phyloP scores from a whole-genome alignment of 1,140 invertebrate genomes.

The Microvelia longipes region DNA sequence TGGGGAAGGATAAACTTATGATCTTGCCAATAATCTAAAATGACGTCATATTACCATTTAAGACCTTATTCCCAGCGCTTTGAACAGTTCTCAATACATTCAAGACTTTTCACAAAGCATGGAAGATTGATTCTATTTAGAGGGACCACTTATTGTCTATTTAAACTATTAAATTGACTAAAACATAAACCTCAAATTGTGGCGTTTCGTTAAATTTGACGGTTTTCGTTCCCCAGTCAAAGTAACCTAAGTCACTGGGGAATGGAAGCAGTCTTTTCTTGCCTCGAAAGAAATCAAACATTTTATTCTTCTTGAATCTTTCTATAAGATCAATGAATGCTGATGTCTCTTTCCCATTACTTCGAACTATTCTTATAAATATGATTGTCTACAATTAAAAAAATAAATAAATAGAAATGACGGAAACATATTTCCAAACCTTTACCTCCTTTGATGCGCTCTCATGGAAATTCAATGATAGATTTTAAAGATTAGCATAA shows the following conservation, averaged over 20 bases:
- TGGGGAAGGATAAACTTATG: too few species aligned
- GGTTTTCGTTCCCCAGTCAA: constrained; percentile 50
- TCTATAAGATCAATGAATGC: constrained; percentile 62
- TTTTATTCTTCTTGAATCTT: constrained; percentile 51
- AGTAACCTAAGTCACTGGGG: constrained; percentile 52
- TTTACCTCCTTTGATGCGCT: background rate
- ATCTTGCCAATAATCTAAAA: too few species aligned
- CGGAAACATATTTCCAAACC: background rate
- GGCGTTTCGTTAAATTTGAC: constrained; percentile 44
- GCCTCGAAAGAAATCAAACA: constrained; percentile 49
- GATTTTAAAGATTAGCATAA: background rate
- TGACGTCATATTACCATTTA: too few species aligned
- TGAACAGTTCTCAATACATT: too few species aligned
- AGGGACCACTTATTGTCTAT: too few species aligned
- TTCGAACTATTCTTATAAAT: constrained; percentile 46
- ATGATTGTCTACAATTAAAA: constrained; percentile 43
- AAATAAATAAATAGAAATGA: constrained; percentile 1
- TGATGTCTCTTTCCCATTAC: constrained; percentile 50
- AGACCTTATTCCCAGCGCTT: too few species aligned
- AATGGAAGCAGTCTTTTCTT: constrained; percentile 43
- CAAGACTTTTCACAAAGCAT: too few species aligned
- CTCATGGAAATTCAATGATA: background rate
- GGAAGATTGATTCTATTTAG: too few species aligned
- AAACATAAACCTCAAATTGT: constrained; percentile 46
- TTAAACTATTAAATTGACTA: too few species aligned